These are phyloP conservation scores for Micromesistius poutassou DNA, from an alignment of 2,797 vertebrate species.

Conservation along the genomic window DNA sequence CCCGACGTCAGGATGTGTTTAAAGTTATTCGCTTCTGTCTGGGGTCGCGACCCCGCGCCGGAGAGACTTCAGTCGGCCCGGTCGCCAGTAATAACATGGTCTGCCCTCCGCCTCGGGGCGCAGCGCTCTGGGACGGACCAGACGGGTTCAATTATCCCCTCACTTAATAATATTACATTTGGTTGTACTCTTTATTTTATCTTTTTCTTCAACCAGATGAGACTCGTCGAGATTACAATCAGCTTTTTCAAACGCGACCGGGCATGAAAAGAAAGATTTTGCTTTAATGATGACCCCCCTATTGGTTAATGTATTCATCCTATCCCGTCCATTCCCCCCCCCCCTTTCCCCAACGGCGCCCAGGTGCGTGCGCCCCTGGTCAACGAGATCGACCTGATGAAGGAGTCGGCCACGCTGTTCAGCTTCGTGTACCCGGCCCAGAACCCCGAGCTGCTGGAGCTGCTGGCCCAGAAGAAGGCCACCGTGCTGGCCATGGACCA, in stretches of 20 bases:
- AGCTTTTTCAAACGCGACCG: too few relatives aligned
- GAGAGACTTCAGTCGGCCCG: neutral
- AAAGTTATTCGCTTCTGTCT: neutral
- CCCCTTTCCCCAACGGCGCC: neutral
- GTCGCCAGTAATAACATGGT: too few relatives aligned
- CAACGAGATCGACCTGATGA: conserved; percentile 76
- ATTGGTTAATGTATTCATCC: too few relatives aligned
- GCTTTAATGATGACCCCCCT: too few relatives aligned
- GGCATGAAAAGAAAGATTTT: too few relatives aligned
- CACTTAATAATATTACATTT: neutral
- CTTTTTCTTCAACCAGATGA: too few relatives aligned
- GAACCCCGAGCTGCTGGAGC: conserved; percentile 76
- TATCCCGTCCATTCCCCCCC: too few relatives aligned
- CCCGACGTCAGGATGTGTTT: neutral
- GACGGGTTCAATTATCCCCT: too few relatives aligned
- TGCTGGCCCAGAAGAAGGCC: conserved; percentile 70
- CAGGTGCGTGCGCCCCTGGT: conserved; percentile 80
- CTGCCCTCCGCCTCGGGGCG: too few relatives aligned
- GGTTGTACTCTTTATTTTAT: neutral
- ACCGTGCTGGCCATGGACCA: conserved; percentile 81
- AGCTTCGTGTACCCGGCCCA: conserved; percentile 81
- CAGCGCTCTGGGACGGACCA: too few relatives aligned
- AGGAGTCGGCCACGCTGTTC: conserved; percentile 71
- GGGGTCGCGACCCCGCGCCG: neutral
- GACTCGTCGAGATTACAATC: too few relatives aligned